Conservation (phyloP, 2,888 invertebrate genomes). For the Eupithecia dodoneata region DNA sequence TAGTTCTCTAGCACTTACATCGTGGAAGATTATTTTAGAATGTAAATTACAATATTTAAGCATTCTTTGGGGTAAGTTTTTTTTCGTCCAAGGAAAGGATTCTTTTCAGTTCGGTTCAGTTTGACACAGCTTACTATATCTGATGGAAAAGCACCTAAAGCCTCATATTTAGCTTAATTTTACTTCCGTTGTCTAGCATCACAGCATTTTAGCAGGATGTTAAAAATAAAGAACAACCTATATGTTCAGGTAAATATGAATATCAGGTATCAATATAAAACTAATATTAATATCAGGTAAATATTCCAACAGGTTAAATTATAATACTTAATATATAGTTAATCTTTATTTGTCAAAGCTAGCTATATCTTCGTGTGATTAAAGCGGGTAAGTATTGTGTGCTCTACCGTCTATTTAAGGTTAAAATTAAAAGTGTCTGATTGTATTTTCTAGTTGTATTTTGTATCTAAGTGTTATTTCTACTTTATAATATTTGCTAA, state of each 20-base stretch:
- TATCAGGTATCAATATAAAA: background rate
- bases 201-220: background rate
- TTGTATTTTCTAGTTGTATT: slow-evolving; percentile 29
- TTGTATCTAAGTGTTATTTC: slow-evolving; percentile 30
- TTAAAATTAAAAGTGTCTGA: background rate
- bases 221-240: background rate
- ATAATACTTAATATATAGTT: background rate
- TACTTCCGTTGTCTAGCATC: background rate
- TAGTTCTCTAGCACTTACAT: too few species aligned
- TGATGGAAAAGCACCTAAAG: background rate
- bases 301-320: background rate
- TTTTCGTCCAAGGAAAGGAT: background rate
- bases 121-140: background rate
- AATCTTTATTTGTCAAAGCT: background rate
- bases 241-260: background rate
- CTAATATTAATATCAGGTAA: background rate
- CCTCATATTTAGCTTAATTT: background rate
- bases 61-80: background rate
- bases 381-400: background rate
- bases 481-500: slow-evolving; percentile 50
- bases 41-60: too few species aligned
- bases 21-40: too few species aligned
- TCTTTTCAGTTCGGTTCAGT: background rate
- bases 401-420: background rate
- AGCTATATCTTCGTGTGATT: background rate